These are phyloP conservation scores for Formica exsecta DNA, from an alignment of 1,140 invertebrate genomes.

Conservation along the genomic window DNA sequence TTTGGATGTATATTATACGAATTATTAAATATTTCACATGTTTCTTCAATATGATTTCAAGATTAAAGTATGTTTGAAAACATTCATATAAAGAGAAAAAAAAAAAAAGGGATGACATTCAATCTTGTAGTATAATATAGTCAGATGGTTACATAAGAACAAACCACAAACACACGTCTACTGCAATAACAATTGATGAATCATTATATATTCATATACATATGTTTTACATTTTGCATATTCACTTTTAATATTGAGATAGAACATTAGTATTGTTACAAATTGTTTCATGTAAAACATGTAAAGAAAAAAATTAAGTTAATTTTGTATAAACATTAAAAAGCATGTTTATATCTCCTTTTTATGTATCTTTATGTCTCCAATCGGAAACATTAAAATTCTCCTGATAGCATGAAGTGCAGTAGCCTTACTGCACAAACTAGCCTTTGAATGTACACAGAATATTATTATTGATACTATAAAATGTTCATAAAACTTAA, in stretches of 20 bases:
- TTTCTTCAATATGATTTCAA: neutral
- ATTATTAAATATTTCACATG: neutral
- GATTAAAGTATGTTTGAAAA: neutral
- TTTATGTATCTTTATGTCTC: neutral
- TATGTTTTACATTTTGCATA: neutral
- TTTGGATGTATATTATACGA: too few relatives aligned
- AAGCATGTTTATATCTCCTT: neutral
- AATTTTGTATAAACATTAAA: neutral
- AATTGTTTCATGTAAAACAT: neutral
- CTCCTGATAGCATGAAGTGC: too few relatives aligned
- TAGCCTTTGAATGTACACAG: too few relatives aligned
- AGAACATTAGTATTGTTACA: neutral
- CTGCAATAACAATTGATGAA: neutral
- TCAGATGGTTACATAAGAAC: conserved; percentile 30
- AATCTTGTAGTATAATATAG: neutral
- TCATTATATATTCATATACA: conserved; percentile 1
- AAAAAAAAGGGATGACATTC: neutral
- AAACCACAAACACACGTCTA: neutral
- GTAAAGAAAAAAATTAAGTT: neutral
- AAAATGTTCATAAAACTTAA: too few relatives aligned
- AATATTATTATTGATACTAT: too few relatives aligned
- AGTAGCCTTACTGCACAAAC: too few relatives aligned
- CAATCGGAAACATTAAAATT: neutral
- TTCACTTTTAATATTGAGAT: neutral
- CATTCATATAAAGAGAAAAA: neutral